Conservation (phyloP, 2,113 vertebrate genomes). For the Anhinga anhinga region DNA sequence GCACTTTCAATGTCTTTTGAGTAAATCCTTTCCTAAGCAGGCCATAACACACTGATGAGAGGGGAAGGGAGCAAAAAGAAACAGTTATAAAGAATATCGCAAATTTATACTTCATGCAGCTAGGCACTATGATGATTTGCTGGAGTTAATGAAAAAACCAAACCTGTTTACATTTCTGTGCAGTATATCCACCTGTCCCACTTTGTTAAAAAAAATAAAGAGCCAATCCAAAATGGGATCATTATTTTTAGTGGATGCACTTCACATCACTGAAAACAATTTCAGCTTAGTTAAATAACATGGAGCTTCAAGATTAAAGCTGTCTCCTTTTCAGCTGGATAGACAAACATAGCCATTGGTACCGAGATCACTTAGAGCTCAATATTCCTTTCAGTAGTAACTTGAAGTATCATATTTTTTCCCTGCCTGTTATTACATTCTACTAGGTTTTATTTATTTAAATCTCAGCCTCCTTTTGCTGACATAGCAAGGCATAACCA, state of each 20-base stretch:
- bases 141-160: background rate
- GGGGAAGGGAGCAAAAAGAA: background rate
- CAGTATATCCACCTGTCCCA: slow-evolving; percentile 8
- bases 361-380: slow-evolving; percentile 35
- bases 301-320: slow-evolving; percentile 38
- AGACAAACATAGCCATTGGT: slow-evolving; percentile 9
- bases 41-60: background rate
- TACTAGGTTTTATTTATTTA: slow-evolving; percentile 64
- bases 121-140: background rate
- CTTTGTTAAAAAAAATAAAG: slow-evolving; percentile 31
- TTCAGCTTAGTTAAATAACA: slow-evolving; percentile 56
- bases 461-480: slow-evolving; percentile 63
- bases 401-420: slow-evolving; percentile 20
- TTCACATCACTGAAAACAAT: slow-evolving; percentile 24
- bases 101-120: background rate
- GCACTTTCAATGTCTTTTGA: rapidly evolving
- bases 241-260: slow-evolving; percentile 33
- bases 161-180: background rate
- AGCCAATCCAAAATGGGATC: background rate
- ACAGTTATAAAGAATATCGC: background rate
- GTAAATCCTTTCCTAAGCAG: background rate
- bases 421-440: slow-evolving; percentile 30
- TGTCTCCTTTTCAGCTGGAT: slow-evolving; percentile 35
- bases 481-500: slow-evolving; percentile 64
- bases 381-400: slow-evolving; percentile 46